Conservation (phyloP, 2,113 vertebrate species). For the Orycteropus afer region DNA sequence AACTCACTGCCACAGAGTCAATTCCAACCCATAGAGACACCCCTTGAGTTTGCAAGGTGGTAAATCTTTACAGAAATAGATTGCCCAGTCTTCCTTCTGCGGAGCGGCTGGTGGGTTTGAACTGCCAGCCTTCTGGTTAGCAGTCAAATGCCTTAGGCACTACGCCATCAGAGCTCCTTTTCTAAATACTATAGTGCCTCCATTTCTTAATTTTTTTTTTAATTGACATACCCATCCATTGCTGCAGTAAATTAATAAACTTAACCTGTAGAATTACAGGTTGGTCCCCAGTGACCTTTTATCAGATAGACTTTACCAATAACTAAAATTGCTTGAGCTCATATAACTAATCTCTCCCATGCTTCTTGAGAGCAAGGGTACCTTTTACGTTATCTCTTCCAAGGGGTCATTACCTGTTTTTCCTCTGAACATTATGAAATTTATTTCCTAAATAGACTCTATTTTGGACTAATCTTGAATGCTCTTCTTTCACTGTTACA, state of each 20-base stretch:
- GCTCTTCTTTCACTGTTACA: neutral
- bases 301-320: neutral
- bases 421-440: neutral
- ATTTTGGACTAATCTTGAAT: neutral
- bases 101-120: too few relatives aligned
- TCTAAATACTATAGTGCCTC: neutral
- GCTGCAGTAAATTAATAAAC: slow-evolving; percentile 37
- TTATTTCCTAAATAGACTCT: neutral
- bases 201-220: neutral
- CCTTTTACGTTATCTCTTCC: neutral
- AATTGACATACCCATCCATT: slow-evolving; percentile 7
- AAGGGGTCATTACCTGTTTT: neutral
- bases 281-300: neutral
- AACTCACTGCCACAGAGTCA: too few relatives aligned
- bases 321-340: slow-evolving; percentile 17
- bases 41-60: too few relatives aligned
- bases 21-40: too few relatives aligned
- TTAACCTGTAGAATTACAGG: neutral
- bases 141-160: too few relatives aligned
- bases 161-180: too few relatives aligned
- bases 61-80: too few relatives aligned
- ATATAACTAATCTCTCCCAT: neutral
- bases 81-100: too few relatives aligned
- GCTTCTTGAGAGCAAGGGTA: slow-evolving; percentile 21
- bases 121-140: too few relatives aligned